Conservation (phyloP, 1,140 invertebrate genomes). For the Danaus melanippus region DNA sequence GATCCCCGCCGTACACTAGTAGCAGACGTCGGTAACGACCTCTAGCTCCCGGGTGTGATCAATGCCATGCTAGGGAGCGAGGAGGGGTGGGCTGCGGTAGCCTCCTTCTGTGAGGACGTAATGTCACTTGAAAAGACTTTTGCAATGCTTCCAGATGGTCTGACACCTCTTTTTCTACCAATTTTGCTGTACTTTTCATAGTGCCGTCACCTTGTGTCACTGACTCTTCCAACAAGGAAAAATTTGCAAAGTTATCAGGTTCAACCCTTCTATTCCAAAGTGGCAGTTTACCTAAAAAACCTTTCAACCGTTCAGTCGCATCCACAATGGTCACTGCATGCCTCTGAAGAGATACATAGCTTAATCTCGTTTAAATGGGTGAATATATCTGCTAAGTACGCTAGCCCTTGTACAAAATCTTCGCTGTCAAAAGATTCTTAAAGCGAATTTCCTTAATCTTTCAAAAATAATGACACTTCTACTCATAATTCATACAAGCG, state of each 20-base stretch:
- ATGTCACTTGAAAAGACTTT: constrained; percentile 10
- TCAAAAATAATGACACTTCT: constrained; percentile 11
- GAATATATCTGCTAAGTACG: constrained; percentile 12
- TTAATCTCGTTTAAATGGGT: constrained; percentile 9
- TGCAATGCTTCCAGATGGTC: constrained; percentile 6
- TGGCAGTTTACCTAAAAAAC: constrained; percentile 8
- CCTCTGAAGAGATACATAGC: constrained; percentile 12
- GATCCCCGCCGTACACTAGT: too few relatives aligned
- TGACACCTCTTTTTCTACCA: constrained; percentile 2
- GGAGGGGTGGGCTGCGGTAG: too few relatives aligned
- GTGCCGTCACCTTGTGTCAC: too few relatives aligned
- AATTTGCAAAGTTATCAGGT: constrained; percentile 7
- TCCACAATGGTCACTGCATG: constrained; percentile 6
- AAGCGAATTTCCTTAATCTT: background rate
- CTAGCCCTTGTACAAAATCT: constrained; percentile 13
- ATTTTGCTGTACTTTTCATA: background rate
- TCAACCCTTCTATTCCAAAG: constrained; percentile 9
- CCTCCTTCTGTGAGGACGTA: too few relatives aligned
- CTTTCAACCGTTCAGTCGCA: constrained; percentile 6
- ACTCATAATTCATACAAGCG: constrained; percentile 14
- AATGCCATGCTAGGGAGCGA: too few relatives aligned
- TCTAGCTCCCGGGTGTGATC: too few relatives aligned
- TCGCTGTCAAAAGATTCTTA: constrained; percentile 5
- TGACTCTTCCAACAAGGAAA: constrained; percentile 3
- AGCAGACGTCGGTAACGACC: too few relatives aligned